phyloP scores from a whole-genome alignment of 2,113 vertebrate genomes.

The Solea senegalensis region DNA sequence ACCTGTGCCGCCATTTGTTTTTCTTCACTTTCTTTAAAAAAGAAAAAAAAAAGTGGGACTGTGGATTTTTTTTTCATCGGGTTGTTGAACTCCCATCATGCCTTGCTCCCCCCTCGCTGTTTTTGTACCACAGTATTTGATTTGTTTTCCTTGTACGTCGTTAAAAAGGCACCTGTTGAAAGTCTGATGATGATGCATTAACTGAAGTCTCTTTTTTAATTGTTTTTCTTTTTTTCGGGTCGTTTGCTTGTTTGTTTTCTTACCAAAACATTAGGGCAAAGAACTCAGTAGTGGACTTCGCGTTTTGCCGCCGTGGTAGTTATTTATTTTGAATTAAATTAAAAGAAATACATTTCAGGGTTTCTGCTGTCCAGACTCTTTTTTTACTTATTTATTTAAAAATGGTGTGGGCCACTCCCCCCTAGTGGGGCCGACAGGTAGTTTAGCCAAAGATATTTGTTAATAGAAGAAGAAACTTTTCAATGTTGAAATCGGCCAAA shows the following conservation, averaged over 20 bases:
- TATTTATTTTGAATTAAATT: constrained; percentile 87
- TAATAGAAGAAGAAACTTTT: no score
- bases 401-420: no score
- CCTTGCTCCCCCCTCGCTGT: constrained; percentile 17
- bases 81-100: constrained; percentile 58
- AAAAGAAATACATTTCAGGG: constrained; percentile 80
- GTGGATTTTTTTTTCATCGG: constrained; percentile 51
- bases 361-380: constrained; percentile 50
- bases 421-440: no score
- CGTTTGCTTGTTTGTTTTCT: constrained; percentile 81
- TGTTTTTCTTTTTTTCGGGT: constrained; percentile 56
- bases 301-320: constrained; percentile 81
- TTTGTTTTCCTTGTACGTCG: constrained; percentile 71
- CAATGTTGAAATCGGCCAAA: no score
- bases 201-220: constrained; percentile 58
- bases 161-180: constrained; percentile 64
- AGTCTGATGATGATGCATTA: constrained; percentile 72
- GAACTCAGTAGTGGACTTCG: constrained; percentile 78
- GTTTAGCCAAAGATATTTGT: no score
- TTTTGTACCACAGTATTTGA: constrained; percentile 75
- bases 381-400: neutral
- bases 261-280: constrained; percentile 82
- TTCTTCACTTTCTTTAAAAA: constrained; percentile 10
- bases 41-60: constrained; percentile 28
- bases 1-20: constrained; percentile 40